These are phyloP conservation scores for Syngnathoides biaculeatus DNA, from an alignment of 2,113 vertebrate genomes.

Conservation along the genomic window DNA sequence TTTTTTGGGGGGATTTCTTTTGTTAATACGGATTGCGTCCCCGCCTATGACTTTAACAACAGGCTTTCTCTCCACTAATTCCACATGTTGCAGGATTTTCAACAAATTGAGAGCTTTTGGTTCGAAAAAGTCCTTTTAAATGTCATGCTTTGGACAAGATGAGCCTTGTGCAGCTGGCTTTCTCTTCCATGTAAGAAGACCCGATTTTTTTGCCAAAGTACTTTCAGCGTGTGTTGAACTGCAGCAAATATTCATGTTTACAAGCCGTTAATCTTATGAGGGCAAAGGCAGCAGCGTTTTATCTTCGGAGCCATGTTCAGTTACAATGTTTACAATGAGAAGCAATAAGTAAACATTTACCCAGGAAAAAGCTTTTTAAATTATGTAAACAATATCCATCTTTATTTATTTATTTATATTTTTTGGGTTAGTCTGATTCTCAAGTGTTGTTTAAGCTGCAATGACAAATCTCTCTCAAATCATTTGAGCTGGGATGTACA, in stretches of 20 bases:
- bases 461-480: no score
- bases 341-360: slow-evolving; percentile 52
- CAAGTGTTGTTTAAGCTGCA: no score
- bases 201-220: slow-evolving; percentile 43
- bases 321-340: slow-evolving; percentile 47
- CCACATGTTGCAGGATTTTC: slow-evolving; percentile 59
- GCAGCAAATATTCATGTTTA: slow-evolving; percentile 56
- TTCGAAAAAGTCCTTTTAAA: slow-evolving; percentile 28
- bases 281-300: slow-evolving; percentile 43
- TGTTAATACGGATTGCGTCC: background rate
- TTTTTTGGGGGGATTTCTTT: no score
- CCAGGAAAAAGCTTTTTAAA: slow-evolving; percentile 11
- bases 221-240: slow-evolving; percentile 49
- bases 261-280: slow-evolving; percentile 57
- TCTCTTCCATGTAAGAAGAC: slow-evolving; percentile 33
- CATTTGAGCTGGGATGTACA: no score
- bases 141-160: slow-evolving; percentile 54
- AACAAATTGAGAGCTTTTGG: slow-evolving; percentile 41
- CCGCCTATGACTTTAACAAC: slow-evolving; percentile 35
- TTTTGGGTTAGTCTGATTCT: no score
- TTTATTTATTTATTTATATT: no score
- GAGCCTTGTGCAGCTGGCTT: slow-evolving; percentile 54
- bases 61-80: slow-evolving; percentile 44
- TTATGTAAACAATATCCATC: slow-evolving; percentile 18
- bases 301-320: slow-evolving; percentile 23